Evolutionary conservation across 1,140 invertebrate genomes (phyloP), one percentile per base, ranked within the genome.

Genomic region (Grapholita molesta): DNA sequence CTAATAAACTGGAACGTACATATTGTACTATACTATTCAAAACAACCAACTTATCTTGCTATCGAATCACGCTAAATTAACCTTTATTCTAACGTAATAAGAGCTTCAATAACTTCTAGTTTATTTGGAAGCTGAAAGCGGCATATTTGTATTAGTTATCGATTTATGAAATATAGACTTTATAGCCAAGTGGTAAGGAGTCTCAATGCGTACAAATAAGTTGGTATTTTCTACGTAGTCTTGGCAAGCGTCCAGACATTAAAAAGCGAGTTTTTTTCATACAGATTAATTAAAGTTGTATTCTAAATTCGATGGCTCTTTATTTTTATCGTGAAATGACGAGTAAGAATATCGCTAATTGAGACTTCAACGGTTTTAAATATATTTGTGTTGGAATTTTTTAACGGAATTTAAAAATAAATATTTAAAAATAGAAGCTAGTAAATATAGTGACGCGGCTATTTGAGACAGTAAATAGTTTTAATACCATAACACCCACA

Each of bases 261-360:
- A 25, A 11, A 57, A 25, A 57, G 53, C 3, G 24, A 25, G 24
- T 28, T 61, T 61, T 61, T 61, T 61, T 61, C 24, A 61, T 32
- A 61, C 55, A 9, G n/a, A 15, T 61, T 32, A 15, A 61, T 30
- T 30, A 30, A 28, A 32, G 7, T n/a, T 57, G 53, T 57, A 25
- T 57, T 23, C 24, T 28, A 28, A 57, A 57, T 11, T n/a, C 11
- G 25, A 61, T 15, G 12, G 25, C 28, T 61, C 25, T 61, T n/a
- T 61, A 61, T 61, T 61, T 61, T 61, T 61, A 61, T 61, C 25
- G 55, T 30, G 55, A 61, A 12, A 57, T 28, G n/a, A n/a, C n/a
- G n/a, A n/a, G n/a, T 25, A 32, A 61, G 42, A 30, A 7, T 30
- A 7, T 21, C 42, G n/a, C 38, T 42, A 7, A 48, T 48, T 48